Conservation (phyloP, 1,140 invertebrate species). For the Zeugodacus cucurbitae region DNA sequence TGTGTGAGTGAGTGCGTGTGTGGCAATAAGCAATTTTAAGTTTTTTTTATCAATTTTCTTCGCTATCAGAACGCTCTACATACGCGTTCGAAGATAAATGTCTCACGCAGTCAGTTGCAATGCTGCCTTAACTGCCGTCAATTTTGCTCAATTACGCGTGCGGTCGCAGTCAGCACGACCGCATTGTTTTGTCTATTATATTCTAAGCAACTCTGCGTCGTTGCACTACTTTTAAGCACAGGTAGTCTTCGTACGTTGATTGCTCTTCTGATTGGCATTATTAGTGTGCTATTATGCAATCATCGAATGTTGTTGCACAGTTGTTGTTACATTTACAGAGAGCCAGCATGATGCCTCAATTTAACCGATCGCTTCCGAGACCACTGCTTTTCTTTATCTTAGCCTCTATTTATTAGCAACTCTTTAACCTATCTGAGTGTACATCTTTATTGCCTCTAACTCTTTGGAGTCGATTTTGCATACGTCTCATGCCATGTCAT, state of each 20-base stretch:
- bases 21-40: background rate
- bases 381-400: background rate
- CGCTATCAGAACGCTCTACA: background rate
- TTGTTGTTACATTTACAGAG: background rate
- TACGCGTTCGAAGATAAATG: background rate
- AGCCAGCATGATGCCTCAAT: background rate
- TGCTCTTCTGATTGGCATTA: background rate
- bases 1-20: background rate
- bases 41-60: background rate
- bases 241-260: background rate
- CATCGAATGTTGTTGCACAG: background rate
- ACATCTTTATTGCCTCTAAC: slow-evolving; percentile 13
- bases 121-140: background rate
- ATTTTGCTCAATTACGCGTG: background rate
- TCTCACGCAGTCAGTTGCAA: background rate
- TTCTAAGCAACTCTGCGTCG: background rate
- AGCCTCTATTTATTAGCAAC: background rate
- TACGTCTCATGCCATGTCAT: background rate
- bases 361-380: background rate
- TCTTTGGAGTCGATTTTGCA: background rate
- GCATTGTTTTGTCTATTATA: background rate
- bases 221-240: background rate
- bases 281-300: slow-evolving; percentile 24
- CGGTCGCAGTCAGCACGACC: background rate
- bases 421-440: slow-evolving; percentile 1